Evolutionary conservation across 2,888 invertebrate genomes (phyloP), one percentile per base, ranked within the genome.

Genomic region (Synanthedon tipuliformis): DNA sequence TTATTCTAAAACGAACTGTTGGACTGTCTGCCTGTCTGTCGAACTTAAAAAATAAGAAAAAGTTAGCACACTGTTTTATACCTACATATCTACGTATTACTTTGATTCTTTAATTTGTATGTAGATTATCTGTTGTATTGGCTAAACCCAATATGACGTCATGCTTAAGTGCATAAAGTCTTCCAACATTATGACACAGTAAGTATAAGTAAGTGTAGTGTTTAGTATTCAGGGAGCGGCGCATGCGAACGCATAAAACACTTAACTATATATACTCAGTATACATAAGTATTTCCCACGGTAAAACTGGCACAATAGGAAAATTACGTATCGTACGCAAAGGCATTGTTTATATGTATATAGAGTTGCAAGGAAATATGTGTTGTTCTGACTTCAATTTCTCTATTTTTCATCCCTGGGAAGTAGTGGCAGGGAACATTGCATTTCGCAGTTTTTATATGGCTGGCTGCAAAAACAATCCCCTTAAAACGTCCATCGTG

Each of bases 291-390:
- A 50, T 34, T 57, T 57, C 57, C 55, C 57, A 57, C 57, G 57
- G 52, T 57, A 51, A 54, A 68, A 65, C 65, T 71, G 59, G 66
- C 65, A 78, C 78, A 78, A 75, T 75, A 69, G 76, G 76, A 77
- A 80, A 78, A 80, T 74, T 75, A 71, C 72, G 72, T 73, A 66
- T 66, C 52, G 57, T 51, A 56, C 57, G 59, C 56, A 55, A 59
- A 58, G 58, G 59, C 52, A 54, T 45, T 55, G 41, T 51, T 50
- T 40, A 56, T 53, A 62, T 51, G 27, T 57, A 1, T 61, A 65
- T 62, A 55, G 67, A 68, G 69, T 7, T 65, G 66, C 41, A 13
- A 12, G n/a, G 7, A 13, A 15, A 13, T 0, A n/a, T 5, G n/a
- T 45, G 45, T 45, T 13, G n/a, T 13, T 45, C n/a, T 13, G n/a